phyloP scores from a whole-genome alignment of 1,140 invertebrate genomes.

The Eubasilissa regina region DNA sequence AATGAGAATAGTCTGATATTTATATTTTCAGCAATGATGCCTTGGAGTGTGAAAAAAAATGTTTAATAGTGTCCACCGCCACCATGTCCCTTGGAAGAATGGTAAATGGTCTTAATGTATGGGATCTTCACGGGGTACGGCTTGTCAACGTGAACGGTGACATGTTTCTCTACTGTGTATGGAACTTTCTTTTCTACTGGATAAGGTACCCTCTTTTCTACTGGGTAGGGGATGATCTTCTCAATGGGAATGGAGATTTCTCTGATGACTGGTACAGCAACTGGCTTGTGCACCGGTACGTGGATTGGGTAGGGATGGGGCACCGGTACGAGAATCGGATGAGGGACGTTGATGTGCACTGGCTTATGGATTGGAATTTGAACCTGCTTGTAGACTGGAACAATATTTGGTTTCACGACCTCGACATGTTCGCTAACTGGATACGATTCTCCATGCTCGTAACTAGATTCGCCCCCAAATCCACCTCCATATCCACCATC shows the following conservation, averaged over 20 bases:
- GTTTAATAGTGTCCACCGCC: constrained; percentile 64
- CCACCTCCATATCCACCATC: constrained; percentile 22
- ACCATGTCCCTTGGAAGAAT: constrained; percentile 73
- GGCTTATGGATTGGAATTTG: constrained; percentile 80
- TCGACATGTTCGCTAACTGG: constrained; percentile 79
- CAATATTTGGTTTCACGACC: constrained; percentile 78
- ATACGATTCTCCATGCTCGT: constrained; percentile 66
- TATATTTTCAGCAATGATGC: too few species aligned
- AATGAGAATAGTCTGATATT: too few species aligned
- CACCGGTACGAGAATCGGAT: constrained; percentile 79
- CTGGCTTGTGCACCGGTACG: constrained; percentile 80
- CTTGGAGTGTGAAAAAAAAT: too few species aligned
- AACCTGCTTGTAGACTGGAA: constrained; percentile 81
- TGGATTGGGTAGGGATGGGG: constrained; percentile 83
- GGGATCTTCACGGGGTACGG: constrained; percentile 83
- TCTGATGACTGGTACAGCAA: constrained; percentile 80
- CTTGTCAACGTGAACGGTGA: constrained; percentile 81
- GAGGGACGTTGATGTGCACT: constrained; percentile 79
- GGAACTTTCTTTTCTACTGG: constrained; percentile 82
- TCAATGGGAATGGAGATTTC: constrained; percentile 82
- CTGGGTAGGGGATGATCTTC: constrained; percentile 81
- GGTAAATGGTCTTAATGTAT: constrained; percentile 80
- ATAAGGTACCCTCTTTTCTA: constrained; percentile 81
- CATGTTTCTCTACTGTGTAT: constrained; percentile 80
- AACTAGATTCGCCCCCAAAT: constrained; percentile 55